Evolutionary conservation across 1,140 invertebrate genomes (phyloP).

Genomic region (Drosophila pandora): DNA sequence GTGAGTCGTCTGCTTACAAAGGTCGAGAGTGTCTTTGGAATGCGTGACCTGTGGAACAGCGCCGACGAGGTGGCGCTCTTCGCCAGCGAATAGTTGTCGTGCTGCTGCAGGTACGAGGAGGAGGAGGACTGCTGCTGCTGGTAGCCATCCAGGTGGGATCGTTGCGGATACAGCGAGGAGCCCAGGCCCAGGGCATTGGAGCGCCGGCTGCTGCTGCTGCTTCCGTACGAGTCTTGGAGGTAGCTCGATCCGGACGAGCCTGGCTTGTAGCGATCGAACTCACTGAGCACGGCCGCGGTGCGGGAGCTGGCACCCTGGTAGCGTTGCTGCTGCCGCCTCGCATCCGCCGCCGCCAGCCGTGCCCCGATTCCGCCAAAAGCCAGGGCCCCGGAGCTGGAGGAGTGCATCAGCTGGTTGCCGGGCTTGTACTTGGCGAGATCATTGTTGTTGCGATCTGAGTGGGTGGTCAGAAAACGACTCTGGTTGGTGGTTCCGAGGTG

Average conservation of each 20-base stretch:
- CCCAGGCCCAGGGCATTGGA: constrained; percentile 42
- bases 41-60: constrained; percentile 83
- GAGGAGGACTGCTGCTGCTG: constrained; percentile 48
- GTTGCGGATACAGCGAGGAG: constrained; percentile 61
- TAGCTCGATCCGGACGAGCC: constrained; percentile 50
- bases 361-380: constrained; percentile 80
- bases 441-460: constrained; percentile 78
- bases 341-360: constrained; percentile 69
- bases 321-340: constrained; percentile 63
- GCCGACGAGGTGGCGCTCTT: constrained; percentile 82
- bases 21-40: constrained; percentile 84
- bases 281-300: constrained; percentile 74
- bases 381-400: constrained; percentile 73
- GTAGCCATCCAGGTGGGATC: constrained; percentile 58
- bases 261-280: constrained; percentile 70
- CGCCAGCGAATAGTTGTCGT: constrained; percentile 73
- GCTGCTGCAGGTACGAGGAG: constrained; percentile 68
- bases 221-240: constrained; percentile 65
- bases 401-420: constrained; percentile 72
- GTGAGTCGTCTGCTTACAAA: constrained; percentile 78
- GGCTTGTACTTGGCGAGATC: constrained; percentile 77
- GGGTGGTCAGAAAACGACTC: constrained; percentile 60
- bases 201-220: constrained; percentile 46
- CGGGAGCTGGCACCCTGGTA: constrained; percentile 73
- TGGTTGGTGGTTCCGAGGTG: constrained; percentile 44